A percentile compares a stretch with the other conserved stretches of the same genome.
Conservation (phyloP, 1,140 invertebrate genomes). For the Calephelis virginiensis region DNA sequence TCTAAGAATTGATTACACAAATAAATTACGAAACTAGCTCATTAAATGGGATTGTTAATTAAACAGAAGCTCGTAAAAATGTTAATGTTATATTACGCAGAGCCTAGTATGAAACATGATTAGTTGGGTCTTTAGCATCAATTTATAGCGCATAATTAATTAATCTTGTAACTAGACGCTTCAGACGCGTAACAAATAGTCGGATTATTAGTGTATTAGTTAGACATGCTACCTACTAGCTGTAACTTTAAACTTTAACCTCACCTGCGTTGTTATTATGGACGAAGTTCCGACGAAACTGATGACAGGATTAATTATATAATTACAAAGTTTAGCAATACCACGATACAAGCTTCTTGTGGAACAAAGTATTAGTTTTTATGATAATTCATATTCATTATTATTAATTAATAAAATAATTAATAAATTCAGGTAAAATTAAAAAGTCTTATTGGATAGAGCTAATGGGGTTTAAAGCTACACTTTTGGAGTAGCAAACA, state of each 20-base stretch:
- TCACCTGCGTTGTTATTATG: constrained; percentile 8
- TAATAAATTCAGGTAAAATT: no score
- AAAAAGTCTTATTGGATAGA: no score
- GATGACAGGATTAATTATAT: neutral
- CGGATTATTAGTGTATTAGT: constrained; percentile 17
- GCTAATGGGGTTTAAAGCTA: no score
- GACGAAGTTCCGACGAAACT: neutral
- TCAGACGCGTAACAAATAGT: constrained; percentile 13
- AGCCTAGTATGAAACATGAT: constrained; percentile 4
- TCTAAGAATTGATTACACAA: no score
- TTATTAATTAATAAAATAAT: no score
- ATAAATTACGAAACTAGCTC: no score
- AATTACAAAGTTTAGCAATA: neutral
- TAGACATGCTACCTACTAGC: constrained; percentile 8
- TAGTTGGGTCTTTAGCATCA: constrained; percentile 10
- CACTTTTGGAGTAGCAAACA: no score
- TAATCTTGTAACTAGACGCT: constrained; percentile 9
- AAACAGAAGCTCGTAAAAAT: constrained; percentile 10
- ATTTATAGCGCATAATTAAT: constrained; percentile 14
- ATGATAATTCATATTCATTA: no score
- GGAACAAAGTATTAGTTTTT: no score
- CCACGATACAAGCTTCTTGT: no score
- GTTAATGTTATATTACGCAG: constrained; percentile 1
- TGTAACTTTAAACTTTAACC: constrained; percentile 13
- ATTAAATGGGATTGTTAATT: neutral